Percentiles rank a stretch among this genome's conserved stretches.
phyloP scores from a whole-genome alignment of 2,888 invertebrate genomes.

The Zygothrica quintamaculata region DNA sequence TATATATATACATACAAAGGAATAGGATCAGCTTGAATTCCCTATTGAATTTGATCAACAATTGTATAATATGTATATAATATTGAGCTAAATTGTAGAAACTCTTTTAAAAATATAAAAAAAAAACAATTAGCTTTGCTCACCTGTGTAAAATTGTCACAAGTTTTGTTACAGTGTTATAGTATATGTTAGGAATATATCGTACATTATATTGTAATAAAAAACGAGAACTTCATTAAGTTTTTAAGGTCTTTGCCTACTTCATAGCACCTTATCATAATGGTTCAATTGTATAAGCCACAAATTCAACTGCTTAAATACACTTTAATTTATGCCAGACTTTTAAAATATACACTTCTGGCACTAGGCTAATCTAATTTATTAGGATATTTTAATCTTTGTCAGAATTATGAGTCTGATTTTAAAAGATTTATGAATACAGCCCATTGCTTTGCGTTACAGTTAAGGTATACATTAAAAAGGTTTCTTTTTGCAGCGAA shows the following conservation, averaged over 20 bases:
- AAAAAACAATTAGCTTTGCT: no score
- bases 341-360: constrained; percentile 26
- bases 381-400: constrained; percentile 70
- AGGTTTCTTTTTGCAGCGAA: constrained; percentile 6
- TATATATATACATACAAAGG: no score
- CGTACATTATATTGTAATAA: not conserved
- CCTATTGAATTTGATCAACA: no score
- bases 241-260: constrained; percentile 13
- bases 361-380: constrained; percentile 45
- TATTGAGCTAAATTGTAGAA: no score
- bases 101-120: no score
- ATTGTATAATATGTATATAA: no score
- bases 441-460: constrained; percentile 1
- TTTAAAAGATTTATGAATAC: constrained; percentile 53
- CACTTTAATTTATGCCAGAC: constrained; percentile 33
- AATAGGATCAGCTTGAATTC: no score
- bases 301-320: constrained; percentile 24
- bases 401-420: constrained; percentile 55
- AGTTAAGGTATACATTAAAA: not conserved
- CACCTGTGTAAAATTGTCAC: no score
- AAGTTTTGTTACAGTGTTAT: no score
- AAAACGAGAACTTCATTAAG: not conserved
- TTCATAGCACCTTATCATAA: constrained; percentile 36
- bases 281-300: constrained; percentile 20
- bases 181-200: constrained; percentile 21